Evolutionary conservation across 2,113 vertebrate genomes (phyloP), one percentile per base, ranked within the genome.

Genomic region (Collichthys lucidus): DNA sequence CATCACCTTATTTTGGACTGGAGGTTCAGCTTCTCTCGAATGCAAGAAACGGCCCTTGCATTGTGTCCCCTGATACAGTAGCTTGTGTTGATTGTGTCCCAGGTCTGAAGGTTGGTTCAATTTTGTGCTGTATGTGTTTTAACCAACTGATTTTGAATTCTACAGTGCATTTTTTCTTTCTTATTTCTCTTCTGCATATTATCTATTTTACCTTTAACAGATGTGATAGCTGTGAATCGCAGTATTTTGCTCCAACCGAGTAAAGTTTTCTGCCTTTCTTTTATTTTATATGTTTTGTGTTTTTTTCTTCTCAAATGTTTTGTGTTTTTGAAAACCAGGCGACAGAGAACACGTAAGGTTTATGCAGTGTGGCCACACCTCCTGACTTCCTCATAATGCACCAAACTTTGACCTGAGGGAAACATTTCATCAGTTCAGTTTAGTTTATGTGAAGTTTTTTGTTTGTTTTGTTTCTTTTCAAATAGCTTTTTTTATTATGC

Each of bases 31-130:
- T 84, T 81, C 49, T 70, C 52, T 66, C 74, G 55, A 89, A 91
- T 91, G 89, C 91, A 92, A 90, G 83, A 88, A 42, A 19, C 17
- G 4, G 29, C 62, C 69, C 77, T 88, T 87, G 87, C 88, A 91
- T 88, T 84, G 77, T 83, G 71, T 76, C 74, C 71, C 56, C 70
- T 74, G 56, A 63, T 8, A 64, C 22, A 67, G 66, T 74, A 73
- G 85, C 86, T 82, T 91, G 85, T 88, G 81, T 86, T 3, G 3
- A 85, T 69, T 19, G 75, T 83, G 64, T 77, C 29, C 20, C n/a
- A 83, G 80, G 75, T 56, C 83, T 87, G 56, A 82, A 80, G 64
- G 80, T 82, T 84, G 55, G 67, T 77, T 63, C 24, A 63, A 55
- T 75, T 70, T n/a, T 14, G 31, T 14, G 31, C 70, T 57, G 22